Conservation (phyloP, 2,888 invertebrate genomes). For the Brachyptera putata region DNA sequence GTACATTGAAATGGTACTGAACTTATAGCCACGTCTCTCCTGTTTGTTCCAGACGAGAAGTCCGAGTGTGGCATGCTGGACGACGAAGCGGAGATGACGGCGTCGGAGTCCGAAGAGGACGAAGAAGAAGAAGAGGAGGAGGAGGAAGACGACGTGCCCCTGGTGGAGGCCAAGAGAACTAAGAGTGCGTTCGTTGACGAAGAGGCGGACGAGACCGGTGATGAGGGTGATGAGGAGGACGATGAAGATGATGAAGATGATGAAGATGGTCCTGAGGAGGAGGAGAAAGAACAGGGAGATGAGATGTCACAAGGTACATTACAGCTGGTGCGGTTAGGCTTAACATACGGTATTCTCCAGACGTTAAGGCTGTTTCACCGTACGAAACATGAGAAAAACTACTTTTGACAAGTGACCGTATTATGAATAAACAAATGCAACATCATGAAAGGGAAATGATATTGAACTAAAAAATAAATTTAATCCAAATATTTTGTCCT, state of each 20-base stretch:
- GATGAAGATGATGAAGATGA: constrained; percentile 34
- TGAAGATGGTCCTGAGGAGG: constrained; percentile 35
- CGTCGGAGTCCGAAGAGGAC: constrained; percentile 37
- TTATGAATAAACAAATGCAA: too few species aligned
- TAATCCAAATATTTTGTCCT: too few species aligned
- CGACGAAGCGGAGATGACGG: constrained; percentile 34
- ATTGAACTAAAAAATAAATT: too few species aligned
- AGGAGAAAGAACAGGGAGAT: constrained; percentile 38
- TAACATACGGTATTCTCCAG: constrained; percentile 32
- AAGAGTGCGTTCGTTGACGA: constrained; percentile 46
- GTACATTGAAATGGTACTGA: too few species aligned
- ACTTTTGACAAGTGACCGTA: too few species aligned
- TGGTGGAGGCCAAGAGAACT: constrained; percentile 37
- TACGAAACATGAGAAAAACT: too few species aligned
- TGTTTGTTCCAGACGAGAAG: constrained; percentile 22
- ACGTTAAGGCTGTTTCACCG: neutral
- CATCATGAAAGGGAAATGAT: too few species aligned
- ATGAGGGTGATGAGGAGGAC: constrained; percentile 30
- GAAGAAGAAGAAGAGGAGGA: constrained; percentile 43
- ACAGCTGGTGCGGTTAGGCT: constrained; percentile 36
- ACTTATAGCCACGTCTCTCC: too few species aligned
- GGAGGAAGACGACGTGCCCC: constrained; percentile 37
- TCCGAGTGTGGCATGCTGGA: constrained; percentile 25
- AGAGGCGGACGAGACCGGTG: constrained; percentile 46
- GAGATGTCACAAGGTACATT: constrained; percentile 36